Conservation (phyloP, 2,113 vertebrate genomes). For the Mustela nigripes region DNA sequence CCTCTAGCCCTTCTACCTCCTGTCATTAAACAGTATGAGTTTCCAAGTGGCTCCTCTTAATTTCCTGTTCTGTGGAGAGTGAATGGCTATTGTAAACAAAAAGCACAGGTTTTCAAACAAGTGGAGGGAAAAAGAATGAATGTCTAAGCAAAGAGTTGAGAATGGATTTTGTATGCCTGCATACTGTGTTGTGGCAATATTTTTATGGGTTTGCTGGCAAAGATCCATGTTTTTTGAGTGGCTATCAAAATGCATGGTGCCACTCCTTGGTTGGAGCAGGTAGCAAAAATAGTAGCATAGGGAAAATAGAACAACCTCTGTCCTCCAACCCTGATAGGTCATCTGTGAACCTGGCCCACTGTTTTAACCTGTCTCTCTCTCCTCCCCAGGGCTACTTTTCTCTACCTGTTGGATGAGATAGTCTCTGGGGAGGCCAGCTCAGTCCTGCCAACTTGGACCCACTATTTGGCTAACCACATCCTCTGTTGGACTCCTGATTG, state of each 20-base stretch:
- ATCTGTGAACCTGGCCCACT: background rate
- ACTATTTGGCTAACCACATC: background rate
- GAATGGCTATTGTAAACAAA: background rate
- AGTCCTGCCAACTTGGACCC: background rate
- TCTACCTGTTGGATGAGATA: background rate
- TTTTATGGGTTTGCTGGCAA: background rate
- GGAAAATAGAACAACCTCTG: background rate
- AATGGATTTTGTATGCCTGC: background rate
- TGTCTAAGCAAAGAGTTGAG: background rate
- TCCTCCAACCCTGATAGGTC: background rate
- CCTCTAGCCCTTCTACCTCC: background rate
- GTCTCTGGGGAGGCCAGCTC: background rate
- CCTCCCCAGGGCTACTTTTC: background rate
- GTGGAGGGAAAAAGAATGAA: background rate
- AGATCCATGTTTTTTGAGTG: background rate
- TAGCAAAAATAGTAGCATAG: background rate
- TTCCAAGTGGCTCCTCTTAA: background rate
- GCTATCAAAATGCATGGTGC: fast-evolving
- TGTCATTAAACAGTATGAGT: background rate
- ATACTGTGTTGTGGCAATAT: background rate
- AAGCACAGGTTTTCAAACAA: slow-evolving; percentile 1
- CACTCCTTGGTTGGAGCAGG: background rate
- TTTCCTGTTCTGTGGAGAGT: background rate
- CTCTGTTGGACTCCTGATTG: background rate
- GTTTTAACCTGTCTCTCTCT: background rate